Base-by-base conservation (phyloP, 2,797 vertebrate species). In the Eulemur albifrons region DNA sequence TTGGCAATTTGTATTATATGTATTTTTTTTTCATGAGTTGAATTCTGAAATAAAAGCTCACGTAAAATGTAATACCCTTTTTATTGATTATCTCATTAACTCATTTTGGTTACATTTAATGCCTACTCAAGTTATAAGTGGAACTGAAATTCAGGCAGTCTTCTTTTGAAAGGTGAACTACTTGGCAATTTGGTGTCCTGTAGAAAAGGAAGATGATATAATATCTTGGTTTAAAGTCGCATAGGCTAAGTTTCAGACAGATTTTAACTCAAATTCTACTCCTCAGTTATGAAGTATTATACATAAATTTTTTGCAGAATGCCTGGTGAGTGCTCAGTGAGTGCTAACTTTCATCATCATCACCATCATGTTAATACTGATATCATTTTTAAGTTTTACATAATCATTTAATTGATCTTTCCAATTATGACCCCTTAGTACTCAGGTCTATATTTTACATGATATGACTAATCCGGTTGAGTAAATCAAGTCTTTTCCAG, bases 31-130 rank as follows among this genome's bases (percentile, higher is more conserved):
- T 91, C 17, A 35, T 17, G 2, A 67, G 0, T 21, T 93, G 15
- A 73, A 95, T 59, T 90, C 13, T 45, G 27, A 95, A 95, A 70
- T 52, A 59, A 83, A 95, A 88, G 21, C 10, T 77, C 27, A 17
- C n/a, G 5, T 38, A 73, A 93, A 30, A 75, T 32, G 2, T 57
- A 45, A 54, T 91, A 40, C 2, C 5, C 2, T 65, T 54, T 63
- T 63, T 61, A n/a, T 38, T 67, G 6, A 92, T 57, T 43, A 12
- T 48, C 10, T 73, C 23, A 72, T 73, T 94, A 50, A 67, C 30
- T 79, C 8, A 50, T 43, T 96, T 17, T 67, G 1, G 5, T 27
- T 57, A 15, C 0, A 40, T 52, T 83, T 92, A 90, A 76, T 72
- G 10, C 3, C 13, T 3, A 67, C 25, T 92, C 5, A 43, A 67